A percentile compares a stretch with the other conserved stretches of the same genome.
Conservation (phyloP, 2,113 vertebrate genomes). For the Excalfactoria chinensis region DNA sequence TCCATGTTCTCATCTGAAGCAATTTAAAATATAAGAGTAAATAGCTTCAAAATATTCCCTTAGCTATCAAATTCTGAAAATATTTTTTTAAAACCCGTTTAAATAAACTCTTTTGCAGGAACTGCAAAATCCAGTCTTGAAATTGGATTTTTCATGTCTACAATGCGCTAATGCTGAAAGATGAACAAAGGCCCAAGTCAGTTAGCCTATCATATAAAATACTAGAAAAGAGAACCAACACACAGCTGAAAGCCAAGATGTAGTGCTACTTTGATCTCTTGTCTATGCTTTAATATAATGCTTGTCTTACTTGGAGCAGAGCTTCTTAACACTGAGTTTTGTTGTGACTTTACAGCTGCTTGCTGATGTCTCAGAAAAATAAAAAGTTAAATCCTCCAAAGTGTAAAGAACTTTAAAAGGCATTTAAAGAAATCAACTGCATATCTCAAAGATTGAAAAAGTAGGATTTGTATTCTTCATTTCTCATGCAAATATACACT, state of each 20-base stretch:
- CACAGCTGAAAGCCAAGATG: background rate
- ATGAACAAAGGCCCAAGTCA: background rate
- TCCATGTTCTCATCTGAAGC: background rate
- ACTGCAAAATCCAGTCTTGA: background rate
- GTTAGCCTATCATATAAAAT: background rate
- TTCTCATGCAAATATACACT: slow-evolving; percentile 66
- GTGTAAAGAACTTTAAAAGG: slow-evolving; percentile 18
- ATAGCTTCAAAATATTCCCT: background rate
- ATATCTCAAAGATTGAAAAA: slow-evolving; percentile 3
- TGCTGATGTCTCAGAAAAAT: slow-evolving; percentile 33
- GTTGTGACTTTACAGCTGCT: slow-evolving; percentile 42
- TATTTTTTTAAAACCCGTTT: background rate
- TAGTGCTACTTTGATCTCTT: background rate
- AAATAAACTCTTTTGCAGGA: background rate
- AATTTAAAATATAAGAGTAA: background rate
- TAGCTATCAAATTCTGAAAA: background rate
- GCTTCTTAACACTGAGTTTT: slow-evolving; percentile 23
- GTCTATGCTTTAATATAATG: background rate
- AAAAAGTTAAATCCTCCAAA: slow-evolving; percentile 29
- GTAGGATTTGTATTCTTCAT: slow-evolving; percentile 41
- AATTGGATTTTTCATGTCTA: background rate
- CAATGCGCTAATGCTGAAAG: background rate
- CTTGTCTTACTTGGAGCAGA: slow-evolving; percentile 23
- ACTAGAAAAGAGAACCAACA: background rate
- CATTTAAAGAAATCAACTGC: slow-evolving; percentile 19